Base-by-base conservation (phyloP, 2,113 vertebrate species). In the zebrafish (Danio rerio) region DNA sequence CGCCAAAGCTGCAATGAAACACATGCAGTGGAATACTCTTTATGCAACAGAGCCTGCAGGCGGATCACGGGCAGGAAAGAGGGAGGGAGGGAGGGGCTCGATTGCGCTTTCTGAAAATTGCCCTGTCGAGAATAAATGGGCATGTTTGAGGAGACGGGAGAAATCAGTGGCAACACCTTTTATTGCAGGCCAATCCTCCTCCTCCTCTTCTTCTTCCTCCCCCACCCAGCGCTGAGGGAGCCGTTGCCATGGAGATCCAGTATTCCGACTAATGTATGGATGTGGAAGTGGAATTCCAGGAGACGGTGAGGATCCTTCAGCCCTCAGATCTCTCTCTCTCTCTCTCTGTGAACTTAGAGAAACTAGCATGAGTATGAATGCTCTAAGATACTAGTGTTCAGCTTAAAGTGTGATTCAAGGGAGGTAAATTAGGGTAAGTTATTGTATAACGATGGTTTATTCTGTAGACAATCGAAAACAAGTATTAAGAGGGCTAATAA, bases 221-320 rank as follows among this genome's bases (percentile, higher is more conserved):
- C 71, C 59, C 49, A 69, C n/a, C 5, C n/a, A 63, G 66, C n/a
- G 70, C 81, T 66, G 63, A 61, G 84, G 86, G 88, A 88, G 83
- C 87, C 61, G 79, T 88, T 89, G 88, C 89, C 89, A 90, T 87
- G 73, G 80, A 66, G 78, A 87, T 58, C 82, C 77, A 76, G 73
- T 80, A 84, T 87, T 85, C 70, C 78, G 15, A 56, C 72, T 84
- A 83, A 82, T 78, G 75, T 80, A 83, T 85, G 75, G 86, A 84
- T 81, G 47, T 10, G 77, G 81, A 81, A 43, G 66, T 83, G 78
- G 78, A 85, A 87, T 87, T 87, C 83, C 86, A 70, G 79, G 75
- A 72, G 80, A 81, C 61, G 76, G 81, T 63, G 59, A 56, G 55
- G 62, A 72, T 40, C 68, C 8, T 21, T 21, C 13, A 50, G 68